Conservation (phyloP, 2,888 invertebrate species). For the Cheilosia pagana region DNA sequence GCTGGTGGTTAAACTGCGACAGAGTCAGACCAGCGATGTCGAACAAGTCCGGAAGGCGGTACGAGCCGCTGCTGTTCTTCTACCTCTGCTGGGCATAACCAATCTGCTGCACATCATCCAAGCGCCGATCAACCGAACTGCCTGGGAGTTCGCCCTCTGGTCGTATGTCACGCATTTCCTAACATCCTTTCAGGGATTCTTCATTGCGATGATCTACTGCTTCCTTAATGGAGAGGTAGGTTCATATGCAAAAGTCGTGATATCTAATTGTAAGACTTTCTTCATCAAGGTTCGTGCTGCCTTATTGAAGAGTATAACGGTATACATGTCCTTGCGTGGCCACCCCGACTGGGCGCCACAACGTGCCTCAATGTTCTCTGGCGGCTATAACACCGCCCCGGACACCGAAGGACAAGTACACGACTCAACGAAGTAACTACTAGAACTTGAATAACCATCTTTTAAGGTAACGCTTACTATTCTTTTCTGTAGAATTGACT, state of each 20-base stretch:
- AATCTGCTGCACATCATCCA: slow-evolving; percentile 90
- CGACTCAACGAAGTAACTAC: slow-evolving; percentile 78
- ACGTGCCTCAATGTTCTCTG: slow-evolving; percentile 83
- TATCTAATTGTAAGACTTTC: too few relatives aligned
- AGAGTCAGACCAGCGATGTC: slow-evolving; percentile 89
- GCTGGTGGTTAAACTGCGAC: slow-evolving; percentile 89
- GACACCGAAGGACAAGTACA: slow-evolving; percentile 81
- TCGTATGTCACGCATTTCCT: slow-evolving; percentile 91
- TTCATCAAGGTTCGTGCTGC: slow-evolving; percentile 84
- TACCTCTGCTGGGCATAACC: slow-evolving; percentile 92
- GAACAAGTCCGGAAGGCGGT: slow-evolving; percentile 92
- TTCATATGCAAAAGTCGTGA: not conserved
- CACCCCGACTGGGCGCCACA: slow-evolving; percentile 82
- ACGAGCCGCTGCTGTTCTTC: slow-evolving; percentile 90
- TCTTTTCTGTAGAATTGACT: slow-evolving; percentile 76
- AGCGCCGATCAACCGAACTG: slow-evolving; percentile 87
- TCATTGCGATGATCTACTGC: slow-evolving; percentile 92
- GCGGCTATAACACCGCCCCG: slow-evolving; percentile 82
- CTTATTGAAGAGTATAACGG: slow-evolving; percentile 83
- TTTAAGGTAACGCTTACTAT: not conserved
- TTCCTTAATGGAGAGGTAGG: slow-evolving; percentile 92
- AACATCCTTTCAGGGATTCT: slow-evolving; percentile 93
- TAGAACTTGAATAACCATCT: too few relatives aligned
- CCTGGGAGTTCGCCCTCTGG: slow-evolving; percentile 91
- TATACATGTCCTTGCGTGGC: slow-evolving; percentile 83